Evolutionary conservation across 2,888 invertebrate species (phyloP), one percentile per base, ranked within the genome.

Genomic region (Plebejus argus): DNA sequence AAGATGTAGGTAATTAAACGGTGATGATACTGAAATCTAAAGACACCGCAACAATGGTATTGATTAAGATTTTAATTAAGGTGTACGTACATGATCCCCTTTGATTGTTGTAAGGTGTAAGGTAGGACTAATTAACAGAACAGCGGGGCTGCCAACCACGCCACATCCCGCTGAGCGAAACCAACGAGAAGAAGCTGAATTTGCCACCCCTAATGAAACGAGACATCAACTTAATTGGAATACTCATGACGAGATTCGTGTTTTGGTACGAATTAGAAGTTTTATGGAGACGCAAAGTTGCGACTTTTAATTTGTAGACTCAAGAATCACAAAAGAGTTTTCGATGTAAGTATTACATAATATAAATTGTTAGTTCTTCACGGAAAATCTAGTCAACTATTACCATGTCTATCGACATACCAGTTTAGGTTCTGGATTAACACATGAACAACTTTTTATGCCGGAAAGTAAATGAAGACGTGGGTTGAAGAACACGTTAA

Each of bases 11-110:
- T 15, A 28, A 66, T 66, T 66, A 28, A 33, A 28, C 28, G 4
- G 28, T 2, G 28, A 33, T 28, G 5, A 28, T 28, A 28, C 28
- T 33, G 66, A 66, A 66, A 66, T 66, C 66, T 28, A 28, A 66
- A 66, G 15, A 15, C 18, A 28, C 28, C 15, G 28, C 66, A 33
- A 28, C 66, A 33, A 33, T 15, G 28, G 28, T 66, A 66, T 66
- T 66, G 66, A 66, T 66, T 33, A 66, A 66, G 15, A 66, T 33
- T 66, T 66, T 28, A 66, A 66, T 33, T 66, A 66, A 66, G 28
- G 66, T 12, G 28, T 20, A 66, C 66, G 28, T 28, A 66, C 28
- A 28, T 28, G 28, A 28, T 23, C 23, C 28, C 66, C 66, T 18
- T 66, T 66, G 66, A 66, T 28, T 66, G 66, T 66, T 66, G 28